Percentiles rank a stretch among this genome's conserved stretches.
These are phyloP conservation scores for Gobiocypris rarus DNA, from an alignment of 2,113 vertebrate species.

Conservation along the genomic window DNA sequence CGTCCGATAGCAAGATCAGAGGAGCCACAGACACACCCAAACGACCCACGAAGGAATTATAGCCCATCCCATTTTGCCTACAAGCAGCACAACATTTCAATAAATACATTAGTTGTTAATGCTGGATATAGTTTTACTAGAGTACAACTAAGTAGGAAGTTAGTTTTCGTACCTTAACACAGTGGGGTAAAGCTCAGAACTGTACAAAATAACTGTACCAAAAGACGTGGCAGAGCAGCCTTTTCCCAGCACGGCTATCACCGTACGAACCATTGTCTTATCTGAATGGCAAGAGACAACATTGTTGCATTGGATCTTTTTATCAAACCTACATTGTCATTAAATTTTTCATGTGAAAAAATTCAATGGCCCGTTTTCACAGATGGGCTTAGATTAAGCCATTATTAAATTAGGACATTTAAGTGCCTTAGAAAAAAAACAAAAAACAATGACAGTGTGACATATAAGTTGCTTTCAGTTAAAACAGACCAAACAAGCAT, in stretches of 20 bases:
- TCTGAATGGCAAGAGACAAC: conserved; percentile 63
- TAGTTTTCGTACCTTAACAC: conserved; percentile 79
- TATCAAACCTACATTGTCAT: neutral
- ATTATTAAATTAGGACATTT: too few species aligned
- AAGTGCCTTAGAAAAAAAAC: too few species aligned
- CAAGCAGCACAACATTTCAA: neutral
- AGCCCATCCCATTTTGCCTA: conserved; percentile 84
- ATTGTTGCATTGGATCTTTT: neutral
- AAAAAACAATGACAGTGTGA: too few species aligned
- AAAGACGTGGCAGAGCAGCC: conserved; percentile 82
- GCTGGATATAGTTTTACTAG: neutral
- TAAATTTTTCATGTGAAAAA: neutral
- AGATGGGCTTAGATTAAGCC: too few species aligned
- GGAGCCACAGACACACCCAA: conserved; percentile 80
- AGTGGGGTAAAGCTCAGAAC: conserved; percentile 86
- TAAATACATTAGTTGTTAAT: too few species aligned
- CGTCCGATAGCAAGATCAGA: conserved; percentile 78
- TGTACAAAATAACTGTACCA: conserved; percentile 78
- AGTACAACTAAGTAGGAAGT: neutral
- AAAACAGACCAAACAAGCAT: too few species aligned
- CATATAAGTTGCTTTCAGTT: too few species aligned
- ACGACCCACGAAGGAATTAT: conserved; percentile 77
- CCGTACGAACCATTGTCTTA: conserved; percentile 65
- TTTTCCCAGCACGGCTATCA: conserved; percentile 79
- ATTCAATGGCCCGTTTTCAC: neutral